Base-by-base conservation (phyloP, 2,888 invertebrate species). In the Drosophila stalkeri region DNA sequence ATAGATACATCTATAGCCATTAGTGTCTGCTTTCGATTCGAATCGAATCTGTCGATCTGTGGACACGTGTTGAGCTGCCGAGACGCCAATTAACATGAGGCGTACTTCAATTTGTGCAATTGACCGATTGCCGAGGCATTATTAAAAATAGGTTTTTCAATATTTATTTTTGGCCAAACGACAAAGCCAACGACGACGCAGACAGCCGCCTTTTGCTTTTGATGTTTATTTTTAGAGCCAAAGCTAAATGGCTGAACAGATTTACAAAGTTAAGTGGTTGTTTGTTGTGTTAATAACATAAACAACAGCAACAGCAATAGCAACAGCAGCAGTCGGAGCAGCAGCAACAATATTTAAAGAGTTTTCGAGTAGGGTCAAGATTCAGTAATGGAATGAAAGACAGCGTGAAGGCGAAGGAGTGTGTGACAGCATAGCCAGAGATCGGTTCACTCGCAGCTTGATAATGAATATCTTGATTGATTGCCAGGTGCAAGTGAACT, bases 271-370 rank as follows among this genome's bases (percentile, higher is more conserved):
- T 85, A 85, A 85, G 88, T 85, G 88, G 72, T 88, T 88, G 79
- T 87, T 84, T 87, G 85, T 80, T 84, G 82, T 87, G 78, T 81
- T 87, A 82, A 84, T 84, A 84, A 78, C 76, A 80, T 72, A 71
- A 84, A 78, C 78, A 82, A 62, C 61, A 78, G 44, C 66, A 66
- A 16, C 75, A 27, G 27, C 37, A 1, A 14, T 46, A 39, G 27
- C 46, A 56, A 9, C 33, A 5, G 20, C 6, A 65, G 39, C 72
- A 61, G 44, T 23, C 49, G 16, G 1, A 16, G 51, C 57, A 68
- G 44, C 66, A 51, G 14, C 65, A 46, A 51, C 49, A 20, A 46
- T 20, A 51, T 31, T 62, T 31, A 60, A 60, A 63, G 66, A 66
- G 51, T 63, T 76, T 68, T 68, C 59, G 62, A 46, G 49, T 59